Conservation (phyloP, 2,888 invertebrate species). For the Pimpla rufipes region DNA sequence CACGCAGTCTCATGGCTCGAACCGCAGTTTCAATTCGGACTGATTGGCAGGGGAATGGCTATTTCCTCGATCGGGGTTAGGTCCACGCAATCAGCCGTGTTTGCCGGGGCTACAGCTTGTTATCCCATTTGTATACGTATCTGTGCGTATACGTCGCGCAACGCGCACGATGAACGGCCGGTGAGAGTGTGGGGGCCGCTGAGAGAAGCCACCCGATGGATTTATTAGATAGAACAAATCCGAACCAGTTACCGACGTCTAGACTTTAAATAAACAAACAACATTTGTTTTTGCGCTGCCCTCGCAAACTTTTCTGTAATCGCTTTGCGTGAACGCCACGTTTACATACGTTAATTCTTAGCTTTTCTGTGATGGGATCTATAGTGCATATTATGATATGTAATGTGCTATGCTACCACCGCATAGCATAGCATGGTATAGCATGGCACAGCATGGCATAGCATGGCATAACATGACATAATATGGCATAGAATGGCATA, state of each 20-base stretch:
- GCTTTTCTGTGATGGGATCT: too few relatives aligned
- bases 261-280: slow-evolving; percentile 24
- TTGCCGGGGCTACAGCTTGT: slow-evolving; percentile 78
- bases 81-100: slow-evolving; percentile 79
- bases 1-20: slow-evolving; percentile 41
- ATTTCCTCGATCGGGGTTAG: slow-evolving; percentile 74
- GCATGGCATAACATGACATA: too few relatives aligned
- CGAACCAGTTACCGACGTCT: slow-evolving; percentile 51
- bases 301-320: neutral
- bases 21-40: slow-evolving; percentile 61
- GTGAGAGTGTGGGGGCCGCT: neutral
- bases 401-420: too few relatives aligned
- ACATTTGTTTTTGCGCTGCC: neutral
- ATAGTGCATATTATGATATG: too few relatives aligned
- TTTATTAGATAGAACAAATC: slow-evolving; percentile 70
- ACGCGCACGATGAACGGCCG: neutral
- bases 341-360: too few relatives aligned
- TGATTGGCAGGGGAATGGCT: slow-evolving; percentile 71
- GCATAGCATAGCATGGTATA: too few relatives aligned
- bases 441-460: too few relatives aligned
- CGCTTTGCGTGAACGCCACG: neutral
- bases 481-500: too few relatives aligned
- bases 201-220: slow-evolving; percentile 61
- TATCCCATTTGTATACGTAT: slow-evolving; percentile 75
- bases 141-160: slow-evolving; percentile 1